These are phyloP conservation scores for Gasterosteus nipponicus DNA, from an alignment of 2,113 vertebrate genomes.

Conservation along the genomic window DNA sequence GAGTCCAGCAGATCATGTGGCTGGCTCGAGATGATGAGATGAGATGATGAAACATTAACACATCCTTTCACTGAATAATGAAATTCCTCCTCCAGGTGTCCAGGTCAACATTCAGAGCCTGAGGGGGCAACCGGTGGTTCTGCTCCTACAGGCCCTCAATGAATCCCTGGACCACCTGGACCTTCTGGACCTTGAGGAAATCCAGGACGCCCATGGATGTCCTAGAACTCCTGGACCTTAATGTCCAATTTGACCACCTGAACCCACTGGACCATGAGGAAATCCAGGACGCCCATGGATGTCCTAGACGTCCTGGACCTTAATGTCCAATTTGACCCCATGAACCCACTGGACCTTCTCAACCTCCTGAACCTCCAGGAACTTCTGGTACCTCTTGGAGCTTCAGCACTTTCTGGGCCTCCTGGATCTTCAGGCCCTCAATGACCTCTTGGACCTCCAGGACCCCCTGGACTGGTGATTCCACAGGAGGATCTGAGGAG, in stretches of 20 bases:
- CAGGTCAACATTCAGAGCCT: conserved; percentile 2
- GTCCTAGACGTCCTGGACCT: too few species aligned
- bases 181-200: conserved; percentile 3
- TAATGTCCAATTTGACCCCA: too few species aligned
- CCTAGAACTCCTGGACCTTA: conserved; percentile 6
- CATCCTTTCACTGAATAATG: not conserved
- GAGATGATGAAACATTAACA: not conserved
- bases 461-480: conserved; percentile 33
- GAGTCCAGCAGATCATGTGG: conserved; percentile 40
- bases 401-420: not conserved
- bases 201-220: not conserved
- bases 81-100: conserved; percentile 46
- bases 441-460: not conserved
- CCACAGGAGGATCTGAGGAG: not conserved
- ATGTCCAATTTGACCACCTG: not conserved
- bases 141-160: conserved; percentile 4
- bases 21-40: not conserved
- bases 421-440: conserved; percentile 10
- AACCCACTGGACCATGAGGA: not conserved
- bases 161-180: not conserved
- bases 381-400: too few species aligned
- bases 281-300: too few species aligned
- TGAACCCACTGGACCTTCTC: too few species aligned
- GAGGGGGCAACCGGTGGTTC: conserved; percentile 15
- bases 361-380: too few species aligned